phyloP scores from a whole-genome alignment of 2,113 vertebrate genomes.

The Naja naja region DNA sequence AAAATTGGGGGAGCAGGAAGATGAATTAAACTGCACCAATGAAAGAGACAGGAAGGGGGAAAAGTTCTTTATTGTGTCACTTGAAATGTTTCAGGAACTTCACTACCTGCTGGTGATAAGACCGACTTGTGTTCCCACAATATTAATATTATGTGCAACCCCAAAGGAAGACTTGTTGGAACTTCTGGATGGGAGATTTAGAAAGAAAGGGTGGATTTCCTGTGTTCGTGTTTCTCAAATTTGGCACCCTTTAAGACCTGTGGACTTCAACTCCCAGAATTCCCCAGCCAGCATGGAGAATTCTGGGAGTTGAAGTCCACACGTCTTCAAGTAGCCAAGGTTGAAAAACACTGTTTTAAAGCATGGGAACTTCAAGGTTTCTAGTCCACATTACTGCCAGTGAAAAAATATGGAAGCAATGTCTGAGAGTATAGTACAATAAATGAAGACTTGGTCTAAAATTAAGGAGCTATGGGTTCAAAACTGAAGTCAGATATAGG shows the following conservation, averaged over 20 bases:
- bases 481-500: too few relatives aligned
- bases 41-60: not conserved
- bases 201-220: not conserved
- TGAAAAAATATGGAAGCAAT: not conserved
- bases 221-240: not conserved
- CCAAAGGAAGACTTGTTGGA: not conserved
- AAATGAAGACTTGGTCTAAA: not conserved
- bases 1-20: not conserved
- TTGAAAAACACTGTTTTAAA: not conserved
- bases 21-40: not conserved
- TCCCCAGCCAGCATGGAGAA: not conserved
- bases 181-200: not conserved
- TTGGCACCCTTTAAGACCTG: not conserved
- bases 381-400: not conserved
- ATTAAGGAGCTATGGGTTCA: not conserved
- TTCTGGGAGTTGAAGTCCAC: not conserved
- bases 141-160: too few relatives aligned
- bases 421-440: too few relatives aligned
- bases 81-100: too few relatives aligned
- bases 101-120: not conserved
- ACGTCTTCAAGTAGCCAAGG: not conserved
- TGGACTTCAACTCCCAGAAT: not conserved
- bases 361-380: not conserved
- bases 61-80: not conserved
- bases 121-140: too few relatives aligned